phyloP scores from a whole-genome alignment of 2,113 vertebrate genomes.

The Protobothrops flavoviridis region DNA sequence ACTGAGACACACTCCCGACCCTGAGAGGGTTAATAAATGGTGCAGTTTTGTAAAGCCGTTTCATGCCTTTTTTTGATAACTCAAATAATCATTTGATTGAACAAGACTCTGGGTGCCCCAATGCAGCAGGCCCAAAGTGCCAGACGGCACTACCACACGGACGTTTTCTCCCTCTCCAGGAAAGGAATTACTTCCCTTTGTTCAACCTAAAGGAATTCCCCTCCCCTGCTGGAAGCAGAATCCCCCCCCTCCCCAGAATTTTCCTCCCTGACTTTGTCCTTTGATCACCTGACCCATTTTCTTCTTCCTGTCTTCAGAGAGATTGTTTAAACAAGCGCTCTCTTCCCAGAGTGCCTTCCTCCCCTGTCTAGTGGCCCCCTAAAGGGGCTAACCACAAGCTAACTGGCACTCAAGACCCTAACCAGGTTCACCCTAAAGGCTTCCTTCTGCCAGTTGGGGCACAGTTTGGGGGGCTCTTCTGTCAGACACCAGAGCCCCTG shows the following conservation, averaged over 20 bases:
- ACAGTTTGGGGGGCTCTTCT: background rate
- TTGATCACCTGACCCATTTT: background rate
- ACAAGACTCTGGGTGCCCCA: background rate
- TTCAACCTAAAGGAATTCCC: background rate
- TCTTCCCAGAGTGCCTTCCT: background rate
- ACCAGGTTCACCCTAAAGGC: background rate
- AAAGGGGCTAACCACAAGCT: background rate
- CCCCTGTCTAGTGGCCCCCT: background rate
- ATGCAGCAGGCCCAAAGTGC: background rate
- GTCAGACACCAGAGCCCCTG: background rate
- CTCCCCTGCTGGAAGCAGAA: background rate
- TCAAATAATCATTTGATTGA: background rate
- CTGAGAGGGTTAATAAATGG: slow-evolving; percentile 4
- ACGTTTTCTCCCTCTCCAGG: background rate
- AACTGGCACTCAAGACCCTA: background rate
- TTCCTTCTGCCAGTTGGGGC: background rate
- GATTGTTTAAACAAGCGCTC: background rate
- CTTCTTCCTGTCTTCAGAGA: background rate
- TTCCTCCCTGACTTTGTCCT: background rate
- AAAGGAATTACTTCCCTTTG: background rate
- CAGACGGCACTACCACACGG: background rate
- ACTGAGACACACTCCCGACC: background rate
- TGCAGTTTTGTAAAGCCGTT: background rate
- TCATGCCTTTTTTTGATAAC: background rate
- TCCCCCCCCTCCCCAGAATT: background rate